A percentile compares a stretch with the other conserved stretches of the same genome.
Conservation (phyloP, 1,140 invertebrate species). For the Drosophila nebulosa region DNA sequence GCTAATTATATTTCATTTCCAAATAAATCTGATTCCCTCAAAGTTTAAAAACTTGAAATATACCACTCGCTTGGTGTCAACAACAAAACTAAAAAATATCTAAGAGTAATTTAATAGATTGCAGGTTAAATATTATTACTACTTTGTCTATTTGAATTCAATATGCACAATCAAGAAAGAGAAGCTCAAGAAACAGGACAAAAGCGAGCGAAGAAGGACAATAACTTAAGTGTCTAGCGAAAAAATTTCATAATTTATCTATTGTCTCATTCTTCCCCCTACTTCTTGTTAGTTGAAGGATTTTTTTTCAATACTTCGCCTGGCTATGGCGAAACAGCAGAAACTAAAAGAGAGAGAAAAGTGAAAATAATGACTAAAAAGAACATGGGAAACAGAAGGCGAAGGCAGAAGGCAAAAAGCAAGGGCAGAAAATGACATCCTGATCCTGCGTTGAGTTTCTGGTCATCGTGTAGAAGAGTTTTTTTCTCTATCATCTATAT, state of each 20-base stretch:
- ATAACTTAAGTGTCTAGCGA: neutral
- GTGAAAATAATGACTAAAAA: constrained; percentile 54
- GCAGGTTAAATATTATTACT: no score
- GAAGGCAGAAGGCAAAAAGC: neutral
- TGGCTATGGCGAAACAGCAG: neutral
- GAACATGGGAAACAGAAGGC: constrained; percentile 45
- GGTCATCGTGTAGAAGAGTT: constrained; percentile 30
- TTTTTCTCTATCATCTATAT: no score
- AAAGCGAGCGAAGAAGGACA: neutral
- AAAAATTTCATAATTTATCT: neutral
- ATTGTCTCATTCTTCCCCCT: neutral
- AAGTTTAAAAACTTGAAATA: no score
- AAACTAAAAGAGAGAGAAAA: constrained; percentile 19
- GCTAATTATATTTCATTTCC: no score
- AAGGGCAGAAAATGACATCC: constrained; percentile 65
- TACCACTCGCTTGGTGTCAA: no score
- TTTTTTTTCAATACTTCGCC: neutral
- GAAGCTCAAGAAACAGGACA: neutral
- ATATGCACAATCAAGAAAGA: no score
- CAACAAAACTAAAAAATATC: no score
- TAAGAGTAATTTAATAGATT: no score
- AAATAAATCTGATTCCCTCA: no score
- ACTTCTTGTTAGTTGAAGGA: neutral
- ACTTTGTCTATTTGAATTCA: no score
- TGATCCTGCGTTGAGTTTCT: constrained; percentile 42